Evolutionary conservation across 2,113 vertebrate species (phyloP).

Genomic region (Cephalopholis sonnerati): DNA sequence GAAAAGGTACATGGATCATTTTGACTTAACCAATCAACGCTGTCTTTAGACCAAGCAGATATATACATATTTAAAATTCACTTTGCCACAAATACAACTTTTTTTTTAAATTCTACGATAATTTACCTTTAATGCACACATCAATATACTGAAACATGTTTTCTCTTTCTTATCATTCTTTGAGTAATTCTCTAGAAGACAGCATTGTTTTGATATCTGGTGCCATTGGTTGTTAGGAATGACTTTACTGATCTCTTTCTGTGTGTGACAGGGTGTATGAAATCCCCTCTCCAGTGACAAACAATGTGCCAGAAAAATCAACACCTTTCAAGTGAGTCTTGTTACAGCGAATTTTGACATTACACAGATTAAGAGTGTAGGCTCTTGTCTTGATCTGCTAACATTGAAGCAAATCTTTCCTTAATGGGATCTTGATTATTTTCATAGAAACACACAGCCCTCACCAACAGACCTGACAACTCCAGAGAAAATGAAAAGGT

Average conservation of each 20-base stretch:
- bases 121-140: not conserved
- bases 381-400: not conserved
- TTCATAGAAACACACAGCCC: constrained; percentile 16
- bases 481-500: constrained; percentile 54
- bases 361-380: not conserved
- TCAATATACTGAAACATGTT: not conserved
- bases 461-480: not conserved
- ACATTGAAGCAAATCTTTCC: not conserved
- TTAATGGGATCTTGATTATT: constrained; percentile 2
- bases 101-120: not conserved
- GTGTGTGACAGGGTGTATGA: constrained; percentile 41
- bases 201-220: not conserved
- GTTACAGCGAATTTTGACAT: not conserved
- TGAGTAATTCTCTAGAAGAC: not conserved
- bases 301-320: constrained; percentile 29
- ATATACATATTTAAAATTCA: not conserved
- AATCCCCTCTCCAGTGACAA: constrained; percentile 28
- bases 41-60: constrained; percentile 3
- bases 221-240: not conserved
- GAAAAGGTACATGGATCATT: constrained; percentile 52
- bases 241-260: not conserved
- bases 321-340: constrained; percentile 57
- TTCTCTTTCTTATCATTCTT: not conserved
- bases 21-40: not conserved
- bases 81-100: not conserved